phyloP scores from a whole-genome alignment of 2,888 invertebrate species.

The Lasioglossum figueresi region DNA sequence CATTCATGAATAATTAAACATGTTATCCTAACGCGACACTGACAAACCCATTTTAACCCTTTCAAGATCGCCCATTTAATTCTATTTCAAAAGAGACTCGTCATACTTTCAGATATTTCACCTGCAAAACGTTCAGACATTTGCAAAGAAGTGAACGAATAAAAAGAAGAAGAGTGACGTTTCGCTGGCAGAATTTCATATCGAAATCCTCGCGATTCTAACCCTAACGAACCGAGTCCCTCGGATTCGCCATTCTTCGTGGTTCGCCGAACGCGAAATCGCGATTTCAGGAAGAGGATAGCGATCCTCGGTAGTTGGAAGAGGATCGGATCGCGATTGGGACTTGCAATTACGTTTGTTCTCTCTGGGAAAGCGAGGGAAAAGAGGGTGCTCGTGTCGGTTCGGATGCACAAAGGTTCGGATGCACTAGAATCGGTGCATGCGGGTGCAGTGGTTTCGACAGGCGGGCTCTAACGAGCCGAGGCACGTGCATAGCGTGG shows the following conservation, averaged over 20 bases:
- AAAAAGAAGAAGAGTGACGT: not conserved
- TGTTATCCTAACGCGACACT: conserved; percentile 12
- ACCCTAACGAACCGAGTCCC: not conserved
- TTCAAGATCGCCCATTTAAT: not conserved
- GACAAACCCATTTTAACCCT: not conserved
- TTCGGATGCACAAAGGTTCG: conserved; percentile 38
- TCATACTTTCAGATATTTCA: not conserved
- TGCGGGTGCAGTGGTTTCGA: conserved; percentile 71
- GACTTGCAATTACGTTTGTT: conserved; percentile 1
- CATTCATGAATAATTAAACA: conserved; percentile 35
- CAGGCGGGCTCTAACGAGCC: conserved; percentile 68
- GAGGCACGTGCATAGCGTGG: conserved; percentile 68
- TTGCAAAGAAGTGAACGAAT: not conserved
- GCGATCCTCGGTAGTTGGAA: not conserved
- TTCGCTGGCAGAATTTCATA: not conserved
- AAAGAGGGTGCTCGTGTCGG: conserved; percentile 5
- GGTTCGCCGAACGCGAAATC: not conserved
- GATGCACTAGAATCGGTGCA: conserved; percentile 50
- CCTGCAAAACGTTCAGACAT: not conserved
- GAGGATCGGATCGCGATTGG: not conserved
- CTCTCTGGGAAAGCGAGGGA: conserved; percentile 20
- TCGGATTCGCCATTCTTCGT: not conserved
- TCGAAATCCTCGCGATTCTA: not conserved
- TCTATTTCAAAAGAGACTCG: not conserved
- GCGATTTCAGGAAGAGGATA: not conserved